Conservation (phyloP, 1,140 invertebrate species). For the Euura saliciscinereae region DNA sequence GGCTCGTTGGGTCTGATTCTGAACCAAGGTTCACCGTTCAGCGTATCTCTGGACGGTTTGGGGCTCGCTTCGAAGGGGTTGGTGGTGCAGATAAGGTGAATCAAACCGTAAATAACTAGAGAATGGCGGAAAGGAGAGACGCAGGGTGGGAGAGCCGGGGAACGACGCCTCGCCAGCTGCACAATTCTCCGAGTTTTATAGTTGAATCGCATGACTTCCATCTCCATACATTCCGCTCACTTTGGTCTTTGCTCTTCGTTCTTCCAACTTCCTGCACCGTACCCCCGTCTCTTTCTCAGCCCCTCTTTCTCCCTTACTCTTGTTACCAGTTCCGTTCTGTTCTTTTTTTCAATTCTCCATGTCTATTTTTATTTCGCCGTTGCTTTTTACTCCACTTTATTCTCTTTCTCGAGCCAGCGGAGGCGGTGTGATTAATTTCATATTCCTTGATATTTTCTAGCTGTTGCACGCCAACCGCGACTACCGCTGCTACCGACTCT, state of each 20-base stretch:
- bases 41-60: conserved; percentile 25
- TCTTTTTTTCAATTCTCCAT: conserved; percentile 24
- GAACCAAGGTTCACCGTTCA: conserved; percentile 26
- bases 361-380: conserved; percentile 46
- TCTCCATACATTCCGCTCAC: conserved; percentile 54
- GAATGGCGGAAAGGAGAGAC: conserved; percentile 51
- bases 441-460: conserved; percentile 49
- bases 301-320: background rate
- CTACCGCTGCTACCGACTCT: background rate
- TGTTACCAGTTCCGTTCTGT: conserved; percentile 24
- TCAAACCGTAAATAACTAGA: conserved; percentile 61
- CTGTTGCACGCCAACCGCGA: conserved; percentile 35
- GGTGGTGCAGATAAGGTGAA: conserved; percentile 57
- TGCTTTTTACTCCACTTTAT: conserved; percentile 31
- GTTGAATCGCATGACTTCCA: conserved; percentile 61
- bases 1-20: conserved; percentile 9
- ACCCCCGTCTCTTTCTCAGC: conserved; percentile 22
- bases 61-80: conserved; percentile 43
- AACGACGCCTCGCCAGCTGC: conserved; percentile 52
- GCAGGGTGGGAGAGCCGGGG: conserved; percentile 29
- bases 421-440: conserved; percentile 42
- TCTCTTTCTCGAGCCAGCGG: conserved; percentile 11
- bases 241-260: conserved; percentile 29
- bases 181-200: conserved; percentile 61
- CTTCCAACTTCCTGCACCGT: conserved; percentile 21